Evolutionary conservation across 2,888 invertebrate species (phyloP).

Genomic region (Agrochola lychnidis): DNA sequence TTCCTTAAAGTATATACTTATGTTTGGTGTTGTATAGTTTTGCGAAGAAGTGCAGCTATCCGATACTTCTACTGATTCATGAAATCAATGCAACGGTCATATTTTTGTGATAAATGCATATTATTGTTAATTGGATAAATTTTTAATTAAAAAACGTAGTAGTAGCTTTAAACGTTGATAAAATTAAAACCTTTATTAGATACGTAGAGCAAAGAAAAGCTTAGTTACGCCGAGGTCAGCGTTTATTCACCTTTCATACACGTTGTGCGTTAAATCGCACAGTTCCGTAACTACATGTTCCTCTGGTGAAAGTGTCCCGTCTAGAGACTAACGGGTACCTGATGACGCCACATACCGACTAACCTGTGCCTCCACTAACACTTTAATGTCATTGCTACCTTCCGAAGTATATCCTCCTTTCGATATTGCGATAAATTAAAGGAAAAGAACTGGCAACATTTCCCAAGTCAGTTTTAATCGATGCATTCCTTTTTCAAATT

Average conservation of each 20-base stretch:
- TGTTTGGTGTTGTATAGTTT: not conserved
- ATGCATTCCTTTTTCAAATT: slow-evolving; percentile 52
- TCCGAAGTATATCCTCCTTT: slow-evolving; percentile 33
- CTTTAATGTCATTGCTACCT: slow-evolving; percentile 38
- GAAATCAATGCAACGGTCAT: not conserved
- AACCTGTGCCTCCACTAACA: slow-evolving; percentile 42
- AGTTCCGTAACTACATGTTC: slow-evolving; percentile 31
- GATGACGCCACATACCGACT: slow-evolving; percentile 41
- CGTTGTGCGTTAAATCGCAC: slow-evolving; percentile 27
- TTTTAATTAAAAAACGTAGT: not conserved
- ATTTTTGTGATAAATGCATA: not conserved
- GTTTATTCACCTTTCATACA: slow-evolving; percentile 29
- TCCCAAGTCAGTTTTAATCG: slow-evolving; percentile 34
- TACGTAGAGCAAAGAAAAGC: slow-evolving; percentile 5
- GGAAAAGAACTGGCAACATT: slow-evolving; percentile 29
- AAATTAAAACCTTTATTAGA: slow-evolving; percentile 9
- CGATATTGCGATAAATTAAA: slow-evolving; percentile 13
- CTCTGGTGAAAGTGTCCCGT: slow-evolving; percentile 59
- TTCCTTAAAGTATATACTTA: not conserved
- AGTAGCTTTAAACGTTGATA: not conserved
- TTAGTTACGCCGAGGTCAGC: slow-evolving; percentile 1
- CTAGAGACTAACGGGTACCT: slow-evolving; percentile 50
- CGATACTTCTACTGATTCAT: not conserved
- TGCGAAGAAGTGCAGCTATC: not conserved
- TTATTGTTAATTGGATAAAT: not conserved